Evolutionary conservation across 2,113 vertebrate genomes (phyloP).

Genomic region (Nothocercus julius): DNA sequence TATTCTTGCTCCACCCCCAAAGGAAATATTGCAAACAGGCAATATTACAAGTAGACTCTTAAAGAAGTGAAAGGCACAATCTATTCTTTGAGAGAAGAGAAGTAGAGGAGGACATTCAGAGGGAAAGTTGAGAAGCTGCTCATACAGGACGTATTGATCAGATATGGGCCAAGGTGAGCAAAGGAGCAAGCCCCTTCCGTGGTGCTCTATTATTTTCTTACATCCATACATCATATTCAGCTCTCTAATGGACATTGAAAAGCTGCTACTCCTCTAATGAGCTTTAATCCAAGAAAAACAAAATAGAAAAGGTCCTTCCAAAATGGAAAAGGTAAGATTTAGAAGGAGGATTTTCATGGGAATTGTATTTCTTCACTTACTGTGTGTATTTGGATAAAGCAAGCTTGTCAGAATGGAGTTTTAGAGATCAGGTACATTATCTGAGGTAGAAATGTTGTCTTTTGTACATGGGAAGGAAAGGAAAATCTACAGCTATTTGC

Average conservation of each 20-base stretch:
- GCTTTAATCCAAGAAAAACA: background rate
- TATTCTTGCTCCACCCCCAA: background rate
- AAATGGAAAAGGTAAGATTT: background rate
- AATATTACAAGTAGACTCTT: background rate
- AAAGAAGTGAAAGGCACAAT: background rate
- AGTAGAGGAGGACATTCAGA: background rate
- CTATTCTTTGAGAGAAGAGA: background rate
- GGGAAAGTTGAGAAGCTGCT: background rate
- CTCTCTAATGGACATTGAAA: background rate
- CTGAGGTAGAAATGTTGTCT: background rate
- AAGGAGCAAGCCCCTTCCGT: background rate
- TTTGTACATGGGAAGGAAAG: background rate
- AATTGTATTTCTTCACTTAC: background rate
- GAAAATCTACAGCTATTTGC: background rate
- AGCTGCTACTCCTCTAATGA: background rate
- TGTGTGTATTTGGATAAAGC: background rate
- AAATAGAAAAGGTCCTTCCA: background rate
- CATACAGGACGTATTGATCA: background rate
- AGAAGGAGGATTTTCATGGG: background rate
- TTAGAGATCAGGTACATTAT: background rate
- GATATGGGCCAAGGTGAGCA: slow-evolving; percentile 70
- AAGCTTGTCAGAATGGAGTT: background rate
- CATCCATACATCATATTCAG: background rate
- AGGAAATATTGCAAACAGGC: slow-evolving; percentile 33
- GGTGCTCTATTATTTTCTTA: background rate